Evolutionary conservation across 2,113 vertebrate species (phyloP).

Genomic region (Psilopogon haemacephalus): DNA sequence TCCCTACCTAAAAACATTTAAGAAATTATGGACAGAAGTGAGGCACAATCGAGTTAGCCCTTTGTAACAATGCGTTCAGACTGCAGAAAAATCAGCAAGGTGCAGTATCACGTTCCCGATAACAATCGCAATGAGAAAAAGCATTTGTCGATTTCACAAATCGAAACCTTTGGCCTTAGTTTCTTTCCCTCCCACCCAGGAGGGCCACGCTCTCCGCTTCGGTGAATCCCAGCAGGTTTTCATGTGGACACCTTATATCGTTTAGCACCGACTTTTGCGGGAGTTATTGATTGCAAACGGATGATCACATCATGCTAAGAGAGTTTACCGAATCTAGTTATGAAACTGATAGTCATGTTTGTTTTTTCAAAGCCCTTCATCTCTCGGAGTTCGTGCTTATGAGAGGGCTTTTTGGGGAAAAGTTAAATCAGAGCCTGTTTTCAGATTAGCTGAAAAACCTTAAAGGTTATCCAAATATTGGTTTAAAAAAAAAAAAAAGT

Average conservation of each 20-base stretch:
- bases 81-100: not conserved
- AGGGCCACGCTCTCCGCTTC: not conserved
- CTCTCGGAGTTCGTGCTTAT: not conserved
- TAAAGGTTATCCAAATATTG: not conserved
- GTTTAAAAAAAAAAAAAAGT: not conserved
- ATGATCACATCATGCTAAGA: not conserved
- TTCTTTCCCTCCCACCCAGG: not conserved
- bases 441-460: not conserved
- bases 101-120: not conserved
- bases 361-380: not conserved
- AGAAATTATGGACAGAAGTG: not conserved
- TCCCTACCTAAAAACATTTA: slow-evolving; percentile 83
- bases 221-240: not conserved
- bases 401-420: not conserved
- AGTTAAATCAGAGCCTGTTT: not conserved
- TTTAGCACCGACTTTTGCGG: not conserved
- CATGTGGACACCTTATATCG: not conserved
- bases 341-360: not conserved
- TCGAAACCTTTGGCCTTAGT: not conserved
- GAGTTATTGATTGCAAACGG: not conserved
- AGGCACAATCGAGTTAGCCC: not conserved
- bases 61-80: not conserved
- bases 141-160: slow-evolving; percentile 49
- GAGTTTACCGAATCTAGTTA: not conserved
- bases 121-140: not conserved